Conservation (phyloP, 2,888 invertebrate species). For the Lysandra coridon region DNA sequence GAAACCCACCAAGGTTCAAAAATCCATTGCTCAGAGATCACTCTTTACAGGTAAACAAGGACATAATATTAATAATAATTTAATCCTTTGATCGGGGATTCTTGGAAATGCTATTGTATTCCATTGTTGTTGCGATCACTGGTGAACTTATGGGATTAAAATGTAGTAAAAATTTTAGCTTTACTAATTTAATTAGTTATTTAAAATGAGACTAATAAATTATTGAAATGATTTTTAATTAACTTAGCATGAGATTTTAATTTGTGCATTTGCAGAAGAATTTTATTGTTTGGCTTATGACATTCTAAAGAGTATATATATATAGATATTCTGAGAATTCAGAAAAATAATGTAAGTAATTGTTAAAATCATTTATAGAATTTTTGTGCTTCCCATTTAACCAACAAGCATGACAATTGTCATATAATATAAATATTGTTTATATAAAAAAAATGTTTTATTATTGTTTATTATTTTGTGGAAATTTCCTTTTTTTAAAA, state of each 20-base stretch:
- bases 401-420: not conserved
- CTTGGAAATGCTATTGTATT: no score
- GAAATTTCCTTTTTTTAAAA: not conserved
- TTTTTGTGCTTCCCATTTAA: not conserved
- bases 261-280: not conserved
- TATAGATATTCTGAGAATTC: no score
- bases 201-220: constrained; percentile 3
- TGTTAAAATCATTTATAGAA: not conserved
- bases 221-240: not conserved
- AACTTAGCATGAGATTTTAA: not conserved
- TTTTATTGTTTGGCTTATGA: not conserved
- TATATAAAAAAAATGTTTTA: not conserved
- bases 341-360: not conserved
- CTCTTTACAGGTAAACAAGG: constrained; percentile 66
- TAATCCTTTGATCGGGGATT: no score
- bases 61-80: not conserved
- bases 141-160: no score
- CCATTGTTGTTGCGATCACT: no score
- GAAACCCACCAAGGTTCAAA: constrained; percentile 66
- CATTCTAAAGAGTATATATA: not conserved
- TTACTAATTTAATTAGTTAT: not conserved
- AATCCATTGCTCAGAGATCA: constrained; percentile 74
- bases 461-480: not conserved
- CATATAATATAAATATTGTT: not conserved
- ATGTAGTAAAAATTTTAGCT: no score